phyloP scores from a whole-genome alignment of 1,140 invertebrate genomes.

The Rhagoletis pomonella region DNA sequence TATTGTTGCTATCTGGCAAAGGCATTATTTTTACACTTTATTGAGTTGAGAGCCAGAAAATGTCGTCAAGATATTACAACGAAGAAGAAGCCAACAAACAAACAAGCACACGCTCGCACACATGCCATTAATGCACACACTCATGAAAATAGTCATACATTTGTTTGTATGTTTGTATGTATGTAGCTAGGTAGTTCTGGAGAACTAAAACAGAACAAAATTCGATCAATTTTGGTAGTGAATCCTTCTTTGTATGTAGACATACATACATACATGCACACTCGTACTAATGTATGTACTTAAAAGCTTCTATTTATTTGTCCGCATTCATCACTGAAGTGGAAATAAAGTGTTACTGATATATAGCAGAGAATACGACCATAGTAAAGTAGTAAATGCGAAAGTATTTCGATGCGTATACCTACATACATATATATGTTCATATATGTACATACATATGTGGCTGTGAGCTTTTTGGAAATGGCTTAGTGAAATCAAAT shows the following conservation, averaged over 20 bases:
- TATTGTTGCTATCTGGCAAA: conserved; percentile 18
- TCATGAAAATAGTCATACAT: background rate
- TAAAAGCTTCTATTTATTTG: background rate
- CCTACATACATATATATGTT: background rate
- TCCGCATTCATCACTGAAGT: conserved; percentile 2
- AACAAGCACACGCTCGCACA: background rate
- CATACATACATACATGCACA: too few species aligned
- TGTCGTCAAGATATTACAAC: conserved; percentile 7
- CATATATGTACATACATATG: background rate
- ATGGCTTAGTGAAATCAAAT: conserved; percentile 43
- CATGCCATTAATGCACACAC: background rate
- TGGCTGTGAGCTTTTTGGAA: background rate
- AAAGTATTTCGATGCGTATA: background rate
- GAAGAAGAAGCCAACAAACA: too few species aligned
- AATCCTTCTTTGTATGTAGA: background rate
- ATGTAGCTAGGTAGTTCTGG: background rate
- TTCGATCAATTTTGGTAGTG: background rate
- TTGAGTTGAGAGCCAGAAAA: background rate
- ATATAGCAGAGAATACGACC: background rate
- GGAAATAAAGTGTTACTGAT: conserved; percentile 45
- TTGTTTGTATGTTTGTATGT: background rate
- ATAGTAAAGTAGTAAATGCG: background rate
- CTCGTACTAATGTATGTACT: background rate
- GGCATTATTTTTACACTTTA: conserved; percentile 38
- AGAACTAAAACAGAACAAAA: background rate